Evolutionary conservation across 2,797 vertebrate genomes (phyloP).

Genomic region (Serranus cabrilla): DNA sequence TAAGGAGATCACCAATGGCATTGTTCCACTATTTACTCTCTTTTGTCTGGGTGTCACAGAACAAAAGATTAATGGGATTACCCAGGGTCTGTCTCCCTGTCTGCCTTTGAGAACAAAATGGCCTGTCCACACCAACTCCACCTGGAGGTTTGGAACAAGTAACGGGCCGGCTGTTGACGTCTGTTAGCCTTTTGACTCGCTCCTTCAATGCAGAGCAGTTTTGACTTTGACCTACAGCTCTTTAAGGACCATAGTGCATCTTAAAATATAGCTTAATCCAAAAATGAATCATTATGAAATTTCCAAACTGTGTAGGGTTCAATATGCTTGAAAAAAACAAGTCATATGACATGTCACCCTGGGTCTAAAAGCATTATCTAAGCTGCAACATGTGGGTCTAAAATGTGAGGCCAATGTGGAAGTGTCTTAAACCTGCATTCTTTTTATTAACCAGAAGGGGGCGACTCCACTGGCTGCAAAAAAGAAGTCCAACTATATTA

Average conservation of each 20-base stretch:
- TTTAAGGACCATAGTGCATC: neutral
- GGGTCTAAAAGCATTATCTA: neutral
- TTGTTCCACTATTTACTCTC: constrained; percentile 62
- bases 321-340: neutral
- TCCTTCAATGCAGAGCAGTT: constrained; percentile 8
- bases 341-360: neutral
- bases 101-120: constrained; percentile 47
- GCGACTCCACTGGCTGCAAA: too few species aligned
- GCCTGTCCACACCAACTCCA: constrained; percentile 54
- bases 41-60: constrained; percentile 49
- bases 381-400: too few species aligned
- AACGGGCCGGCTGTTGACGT: constrained; percentile 45
- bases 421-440: too few species aligned
- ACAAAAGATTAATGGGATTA: constrained; percentile 68
- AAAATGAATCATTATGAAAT: neutral
- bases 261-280: neutral
- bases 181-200: constrained; percentile 21
- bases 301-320: neutral
- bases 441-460: too few species aligned
- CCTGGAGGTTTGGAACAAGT: constrained; percentile 46
- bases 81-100: constrained; percentile 23
- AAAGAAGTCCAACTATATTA: too few species aligned
- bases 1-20: constrained; percentile 60
- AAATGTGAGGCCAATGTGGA: too few species aligned
- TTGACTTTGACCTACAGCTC: constrained; percentile 2